Evolutionary conservation across 2,113 vertebrate genomes (phyloP), one percentile per base, ranked within the genome.

Genomic region (Poecile atricapillus): DNA sequence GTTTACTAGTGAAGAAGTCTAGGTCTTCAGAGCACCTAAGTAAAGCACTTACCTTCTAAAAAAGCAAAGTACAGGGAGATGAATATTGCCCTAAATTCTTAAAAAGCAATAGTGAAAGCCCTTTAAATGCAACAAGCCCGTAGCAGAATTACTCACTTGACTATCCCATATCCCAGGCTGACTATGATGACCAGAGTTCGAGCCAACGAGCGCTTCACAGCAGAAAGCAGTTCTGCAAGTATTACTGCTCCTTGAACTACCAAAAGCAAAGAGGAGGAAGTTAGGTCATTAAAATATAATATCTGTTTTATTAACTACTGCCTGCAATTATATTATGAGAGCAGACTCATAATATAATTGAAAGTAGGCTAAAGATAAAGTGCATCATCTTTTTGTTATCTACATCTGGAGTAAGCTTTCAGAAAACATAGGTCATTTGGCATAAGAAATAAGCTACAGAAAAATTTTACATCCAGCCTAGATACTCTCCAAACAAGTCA

Each of bases 151-250:
- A 98, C 98, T 98, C 93, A 99, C 99, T 98, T 99, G 96, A 99
- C 99, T 77, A 99, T 99, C 52, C 99, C 99, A 52, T 99, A 99
- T 55, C 99, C 99, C 69, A 99, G 97, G 83, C 99, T 99, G 93
- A 99, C 99, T 73, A 99, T 99, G 94, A 99, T 99, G 85, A 99
- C 99, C 85, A 99, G 97, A 88, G 99, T 99, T 87, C 99, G 98
- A 90, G 99, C 99, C 69, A 99, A 94, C 1, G 99, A 99, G 77
- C 99, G 98, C 95, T 99, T 99, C 91, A 99, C 97, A 19, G 99
- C 99, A 2, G 99, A 99, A 53, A 99, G 98, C 62, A 99, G 97
- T 96, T 99, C 99, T 46, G 99, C 99, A 93, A 99, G 98, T 78
- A 99, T 99, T 79, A 99, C 97, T 49, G 99, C 99, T 44, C 98